Base-by-base conservation (phyloP, 53 echinoderm and acorn worm genomes). In the Paracentrotus lividus region DNA sequence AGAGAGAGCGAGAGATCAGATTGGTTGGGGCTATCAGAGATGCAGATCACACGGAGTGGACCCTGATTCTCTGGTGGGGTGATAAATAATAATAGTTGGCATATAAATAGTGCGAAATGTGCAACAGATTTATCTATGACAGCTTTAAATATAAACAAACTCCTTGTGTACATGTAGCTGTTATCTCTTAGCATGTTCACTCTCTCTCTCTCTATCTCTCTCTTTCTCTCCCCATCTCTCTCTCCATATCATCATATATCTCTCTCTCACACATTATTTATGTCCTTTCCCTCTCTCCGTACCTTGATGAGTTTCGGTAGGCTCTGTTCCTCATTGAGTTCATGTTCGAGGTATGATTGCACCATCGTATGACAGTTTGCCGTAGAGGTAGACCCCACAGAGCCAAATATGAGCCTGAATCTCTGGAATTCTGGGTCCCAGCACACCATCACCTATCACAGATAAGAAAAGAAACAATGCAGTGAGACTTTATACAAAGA, bases 291-390 rank as follows among this genome's bases (percentile, higher is more conserved):
- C 16, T 32, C 66, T 40, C 40, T 72, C 36, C 90, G 34, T 65
- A 98, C 98, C 97, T 94, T 95, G 84, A 97, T 78, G 24, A 98
- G 96, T 76, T 93, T 87, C 1, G 95, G 84, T 36, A 98, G 94
- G 43, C 93, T 95, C 49, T 96, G 64, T 40, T 98, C 96, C 32
- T 93, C 85, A 85, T 98, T 98, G 42, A 98, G 94, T 57, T 98
- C 96, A 49, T 97, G 97, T 44, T 95, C 95, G 2, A 98, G 93
- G 45, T 97, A 95, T 15, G 95, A 95, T 42, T 91, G 93, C 0
- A 98, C 93, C 88, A 97, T 20, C 10, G 90, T 84, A 88, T 98
- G 99, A 93, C 97, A 92, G 96, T 98, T 98, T 53, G 97, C 94
- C 32, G 97, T 69, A 6, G 94, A 92, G 14, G 96, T 88, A 1